A percentile compares a stretch with the other conserved stretches of the same genome.
Evolutionary conservation across 2,113 vertebrate species (phyloP).

Genomic region (Onychostruthus taczanowskii): DNA sequence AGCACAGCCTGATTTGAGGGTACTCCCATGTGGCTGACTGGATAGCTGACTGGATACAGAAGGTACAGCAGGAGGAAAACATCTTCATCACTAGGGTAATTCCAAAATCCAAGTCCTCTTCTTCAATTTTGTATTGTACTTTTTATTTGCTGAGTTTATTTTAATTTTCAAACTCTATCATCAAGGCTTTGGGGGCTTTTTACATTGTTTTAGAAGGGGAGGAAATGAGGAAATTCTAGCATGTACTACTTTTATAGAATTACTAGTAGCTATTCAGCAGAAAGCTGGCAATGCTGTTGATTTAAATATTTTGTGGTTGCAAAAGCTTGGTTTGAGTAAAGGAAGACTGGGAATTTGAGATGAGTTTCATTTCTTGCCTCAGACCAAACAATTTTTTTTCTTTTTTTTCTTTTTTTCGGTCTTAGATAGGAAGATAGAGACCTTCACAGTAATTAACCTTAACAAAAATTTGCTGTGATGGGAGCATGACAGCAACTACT

Average conservation of each 20-base stretch:
- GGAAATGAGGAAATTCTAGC: background rate
- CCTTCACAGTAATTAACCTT: background rate
- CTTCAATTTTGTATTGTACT: background rate
- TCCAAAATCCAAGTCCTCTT: background rate
- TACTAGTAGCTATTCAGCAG: background rate
- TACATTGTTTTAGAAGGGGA: background rate
- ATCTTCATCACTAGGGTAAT: background rate
- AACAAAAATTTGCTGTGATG: background rate
- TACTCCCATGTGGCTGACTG: background rate
- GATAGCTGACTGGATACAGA: background rate
- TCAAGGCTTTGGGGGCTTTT: background rate
- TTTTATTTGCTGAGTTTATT: background rate
- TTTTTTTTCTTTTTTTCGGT: background rate
- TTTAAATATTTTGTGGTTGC: background rate
- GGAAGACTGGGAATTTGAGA: background rate
- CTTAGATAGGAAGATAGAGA: background rate
- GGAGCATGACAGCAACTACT: background rate
- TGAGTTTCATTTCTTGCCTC: background rate
- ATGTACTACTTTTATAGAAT: background rate
- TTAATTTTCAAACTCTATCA: background rate
- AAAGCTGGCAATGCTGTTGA: background rate
- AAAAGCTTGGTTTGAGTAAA: background rate
- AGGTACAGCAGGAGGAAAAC: background rate
- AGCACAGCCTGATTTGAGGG: rapidly evolving
- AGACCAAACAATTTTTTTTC: background rate